Conservation (phyloP, 2,113 vertebrate genomes). For the Tympanuchus pallidicinctus region DNA sequence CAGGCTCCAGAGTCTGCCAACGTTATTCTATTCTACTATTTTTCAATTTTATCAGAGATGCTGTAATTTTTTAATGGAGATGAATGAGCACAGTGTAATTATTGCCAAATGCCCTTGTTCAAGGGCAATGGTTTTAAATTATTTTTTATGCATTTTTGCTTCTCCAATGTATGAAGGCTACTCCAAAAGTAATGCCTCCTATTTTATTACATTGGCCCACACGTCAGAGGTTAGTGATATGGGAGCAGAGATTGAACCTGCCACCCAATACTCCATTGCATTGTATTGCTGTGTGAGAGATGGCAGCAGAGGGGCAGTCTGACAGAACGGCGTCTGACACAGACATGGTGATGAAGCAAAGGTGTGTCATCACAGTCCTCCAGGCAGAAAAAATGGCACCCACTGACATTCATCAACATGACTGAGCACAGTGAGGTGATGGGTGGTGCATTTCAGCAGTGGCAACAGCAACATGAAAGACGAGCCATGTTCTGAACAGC, state of each 20-base stretch:
- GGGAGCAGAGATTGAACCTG: neutral
- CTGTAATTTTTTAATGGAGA: neutral
- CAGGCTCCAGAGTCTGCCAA: neutral
- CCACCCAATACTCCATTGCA: neutral
- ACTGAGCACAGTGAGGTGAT: neutral
- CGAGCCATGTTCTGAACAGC: no score
- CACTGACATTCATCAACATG: neutral
- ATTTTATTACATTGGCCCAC: neutral
- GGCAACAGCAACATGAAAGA: neutral
- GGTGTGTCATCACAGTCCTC: neutral
- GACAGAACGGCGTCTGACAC: neutral
- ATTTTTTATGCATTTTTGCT: slow-evolving; percentile 4
- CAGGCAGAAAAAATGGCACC: neutral
- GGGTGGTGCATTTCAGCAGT: neutral
- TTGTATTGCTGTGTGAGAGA: neutral
- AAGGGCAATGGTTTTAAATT: neutral
- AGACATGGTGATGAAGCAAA: neutral
- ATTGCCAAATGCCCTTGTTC: no score
- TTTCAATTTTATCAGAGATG: neutral
- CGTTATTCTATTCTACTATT: neutral
- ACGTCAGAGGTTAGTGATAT: neutral
- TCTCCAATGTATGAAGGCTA: neutral
- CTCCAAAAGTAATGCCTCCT: neutral
- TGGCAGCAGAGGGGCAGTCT: neutral
- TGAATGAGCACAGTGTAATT: neutral